A percentile compares a stretch with the other conserved stretches of the same genome.
Evolutionary conservation across 64 coral and sea anemone species (phyloP).

Genomic region (Dendrophyllia cribrosa): DNA sequence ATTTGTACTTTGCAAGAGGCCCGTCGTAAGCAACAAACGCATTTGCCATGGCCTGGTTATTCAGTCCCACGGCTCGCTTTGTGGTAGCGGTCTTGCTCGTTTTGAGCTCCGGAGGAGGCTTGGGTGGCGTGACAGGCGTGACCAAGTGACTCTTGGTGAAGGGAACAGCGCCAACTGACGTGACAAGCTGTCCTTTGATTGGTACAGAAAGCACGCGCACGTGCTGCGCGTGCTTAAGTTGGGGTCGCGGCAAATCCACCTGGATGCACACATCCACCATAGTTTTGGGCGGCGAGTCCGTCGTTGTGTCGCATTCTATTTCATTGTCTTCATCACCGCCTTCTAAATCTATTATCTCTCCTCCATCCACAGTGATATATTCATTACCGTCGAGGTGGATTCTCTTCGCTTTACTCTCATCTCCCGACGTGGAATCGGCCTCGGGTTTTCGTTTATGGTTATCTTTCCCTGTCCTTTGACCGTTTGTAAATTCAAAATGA

Average conservation of each 20-base stretch:
- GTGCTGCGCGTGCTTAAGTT: constrained; percentile 80
- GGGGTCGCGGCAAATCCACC: constrained; percentile 86
- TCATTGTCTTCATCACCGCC: constrained; percentile 59
- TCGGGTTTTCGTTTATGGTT: constrained; percentile 59
- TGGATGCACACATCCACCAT: constrained; percentile 96
- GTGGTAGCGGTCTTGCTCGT: constrained; percentile 87
- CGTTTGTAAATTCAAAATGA: constrained; percentile 43
- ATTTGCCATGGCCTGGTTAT: constrained; percentile 94
- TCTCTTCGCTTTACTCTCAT: constrained; percentile 54
- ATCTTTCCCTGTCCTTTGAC: constrained; percentile 32
- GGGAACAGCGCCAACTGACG: constrained; percentile 65
- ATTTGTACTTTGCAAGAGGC: constrained; percentile 71
- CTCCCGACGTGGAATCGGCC: constrained; percentile 68
- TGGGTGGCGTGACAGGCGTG: constrained; percentile 84
- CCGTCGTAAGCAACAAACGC: constrained; percentile 86
- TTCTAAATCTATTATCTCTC: background rate
- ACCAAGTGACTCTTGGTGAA: constrained; percentile 96
- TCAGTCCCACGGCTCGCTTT: constrained; percentile 84
- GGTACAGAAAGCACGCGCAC: constrained; percentile 91
- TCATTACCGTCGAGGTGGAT: constrained; percentile 17
- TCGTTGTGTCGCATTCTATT: constrained; percentile 91
- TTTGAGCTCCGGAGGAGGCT: constrained; percentile 82
- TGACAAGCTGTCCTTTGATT: constrained; percentile 84
- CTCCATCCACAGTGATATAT: background rate
- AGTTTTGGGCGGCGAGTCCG: constrained; percentile 51